These are phyloP conservation scores for Mystacornis crossleyi DNA, from an alignment of 2,113 vertebrate species.

Conservation along the genomic window DNA sequence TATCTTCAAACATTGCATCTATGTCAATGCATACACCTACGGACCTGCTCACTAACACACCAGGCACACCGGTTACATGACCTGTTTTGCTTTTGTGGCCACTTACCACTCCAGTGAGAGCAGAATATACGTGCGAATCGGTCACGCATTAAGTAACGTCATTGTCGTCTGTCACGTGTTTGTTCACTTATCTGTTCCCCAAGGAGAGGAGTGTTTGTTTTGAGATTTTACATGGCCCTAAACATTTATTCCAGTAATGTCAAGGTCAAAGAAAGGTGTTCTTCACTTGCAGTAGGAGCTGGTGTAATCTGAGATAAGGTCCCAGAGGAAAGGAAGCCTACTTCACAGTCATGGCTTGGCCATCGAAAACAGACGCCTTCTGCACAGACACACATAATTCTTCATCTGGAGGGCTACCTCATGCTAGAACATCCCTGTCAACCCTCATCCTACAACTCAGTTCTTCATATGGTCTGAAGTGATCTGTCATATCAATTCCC, in stretches of 20 bases:
- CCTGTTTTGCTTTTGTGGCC: not conserved
- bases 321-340: not conserved
- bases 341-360: not conserved
- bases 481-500: not conserved
- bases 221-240: not conserved
- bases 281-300: not conserved
- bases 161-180: not conserved
- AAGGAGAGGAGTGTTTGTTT: not conserved
- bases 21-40: not conserved
- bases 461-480: not conserved
- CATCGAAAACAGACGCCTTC: not conserved
- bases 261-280: slow-evolving; percentile 28
- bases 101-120: not conserved
- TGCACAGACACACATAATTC: not conserved
- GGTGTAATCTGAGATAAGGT: not conserved
- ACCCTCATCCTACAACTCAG: not conserved
- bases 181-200: not conserved
- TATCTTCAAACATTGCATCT: not conserved
- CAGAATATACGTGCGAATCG: not conserved
- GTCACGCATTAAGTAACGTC: not conserved
- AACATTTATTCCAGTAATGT: not conserved
- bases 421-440: not conserved
- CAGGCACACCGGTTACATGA: not conserved
- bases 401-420: not conserved
- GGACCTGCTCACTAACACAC: not conserved